A percentile compares a stretch with the other conserved stretches of the same genome.
phyloP scores from a whole-genome alignment of 2,888 invertebrate species.

The Troilus luridus region DNA sequence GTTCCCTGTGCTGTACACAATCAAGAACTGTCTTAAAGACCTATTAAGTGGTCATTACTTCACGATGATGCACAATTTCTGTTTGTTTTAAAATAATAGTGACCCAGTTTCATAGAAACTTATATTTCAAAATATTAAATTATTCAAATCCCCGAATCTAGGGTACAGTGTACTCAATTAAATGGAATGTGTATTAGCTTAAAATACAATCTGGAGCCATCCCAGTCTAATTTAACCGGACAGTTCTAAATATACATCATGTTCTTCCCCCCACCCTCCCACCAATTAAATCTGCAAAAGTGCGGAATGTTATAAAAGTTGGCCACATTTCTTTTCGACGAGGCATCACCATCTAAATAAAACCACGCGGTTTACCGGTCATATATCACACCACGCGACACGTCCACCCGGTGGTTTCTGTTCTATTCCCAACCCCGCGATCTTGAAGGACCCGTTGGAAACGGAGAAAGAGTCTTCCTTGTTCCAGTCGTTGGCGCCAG shows the following conservation, averaged over 20 bases:
- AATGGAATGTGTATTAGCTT: slow-evolving; percentile 25
- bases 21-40: no score
- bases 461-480: slow-evolving; percentile 47
- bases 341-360: slow-evolving; percentile 12
- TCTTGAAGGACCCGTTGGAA: slow-evolving; percentile 24
- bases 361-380: background rate
- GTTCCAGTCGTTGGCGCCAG: slow-evolving; percentile 30
- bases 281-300: slow-evolving; percentile 41
- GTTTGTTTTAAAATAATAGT: background rate
- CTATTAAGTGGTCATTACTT: background rate
- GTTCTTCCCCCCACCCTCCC: background rate
- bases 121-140: background rate
- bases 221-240: slow-evolving; percentile 16
- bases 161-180: slow-evolving; percentile 9
- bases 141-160: background rate
- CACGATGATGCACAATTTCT: background rate
- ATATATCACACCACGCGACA: slow-evolving; percentile 27
- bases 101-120: background rate
- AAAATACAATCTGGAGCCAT: slow-evolving; percentile 31
- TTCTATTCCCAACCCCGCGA: background rate
- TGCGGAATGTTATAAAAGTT: slow-evolving; percentile 12
- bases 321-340: background rate
- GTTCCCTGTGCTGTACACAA: no score
- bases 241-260: slow-evolving; percentile 10
- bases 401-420: background rate